These are phyloP conservation scores for Callocephalon fimbriatum DNA, from an alignment of 2,113 vertebrate species.

Conservation along the genomic window DNA sequence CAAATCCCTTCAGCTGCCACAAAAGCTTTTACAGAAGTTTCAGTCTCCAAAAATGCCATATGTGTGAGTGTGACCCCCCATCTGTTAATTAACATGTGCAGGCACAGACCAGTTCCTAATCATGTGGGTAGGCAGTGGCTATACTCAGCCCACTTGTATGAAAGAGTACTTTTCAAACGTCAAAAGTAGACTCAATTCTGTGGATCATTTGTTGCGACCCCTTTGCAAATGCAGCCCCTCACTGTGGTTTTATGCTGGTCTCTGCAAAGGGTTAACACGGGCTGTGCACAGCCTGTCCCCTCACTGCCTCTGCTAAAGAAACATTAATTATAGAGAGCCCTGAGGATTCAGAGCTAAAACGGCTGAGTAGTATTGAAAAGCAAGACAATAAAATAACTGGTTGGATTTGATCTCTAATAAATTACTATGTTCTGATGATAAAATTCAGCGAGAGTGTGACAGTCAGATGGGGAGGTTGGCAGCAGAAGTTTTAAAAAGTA, in stretches of 20 bases:
- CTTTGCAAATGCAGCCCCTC: background rate
- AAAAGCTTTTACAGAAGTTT: background rate
- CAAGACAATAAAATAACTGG: conserved; percentile 68
- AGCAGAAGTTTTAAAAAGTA: conserved; percentile 65
- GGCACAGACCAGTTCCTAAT: background rate
- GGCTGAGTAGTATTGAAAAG: conserved; percentile 56
- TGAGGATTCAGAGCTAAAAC: background rate
- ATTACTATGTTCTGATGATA: conserved; percentile 50
- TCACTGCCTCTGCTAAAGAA: conserved; percentile 9
- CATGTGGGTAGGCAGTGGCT: background rate
- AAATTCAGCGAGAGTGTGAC: conserved; percentile 54
- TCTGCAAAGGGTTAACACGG: conserved; percentile 51
- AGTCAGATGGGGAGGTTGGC: conserved; percentile 44
- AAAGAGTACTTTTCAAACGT: background rate
- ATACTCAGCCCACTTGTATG: background rate
- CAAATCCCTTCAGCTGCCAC: background rate
- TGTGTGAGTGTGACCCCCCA: background rate
- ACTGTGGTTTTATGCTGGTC: background rate
- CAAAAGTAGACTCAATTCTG: background rate
- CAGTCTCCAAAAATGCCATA: background rate
- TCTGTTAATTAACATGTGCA: background rate
- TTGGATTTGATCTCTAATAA: conserved; percentile 69
- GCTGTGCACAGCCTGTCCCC: background rate
- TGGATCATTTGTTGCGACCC: fast-evolving
- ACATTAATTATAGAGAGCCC: conserved; percentile 69